Evolutionary conservation across 2,797 vertebrate species (phyloP), one percentile per base, ranked within the genome.

Genomic region (Hoplostethus mediterraneus): DNA sequence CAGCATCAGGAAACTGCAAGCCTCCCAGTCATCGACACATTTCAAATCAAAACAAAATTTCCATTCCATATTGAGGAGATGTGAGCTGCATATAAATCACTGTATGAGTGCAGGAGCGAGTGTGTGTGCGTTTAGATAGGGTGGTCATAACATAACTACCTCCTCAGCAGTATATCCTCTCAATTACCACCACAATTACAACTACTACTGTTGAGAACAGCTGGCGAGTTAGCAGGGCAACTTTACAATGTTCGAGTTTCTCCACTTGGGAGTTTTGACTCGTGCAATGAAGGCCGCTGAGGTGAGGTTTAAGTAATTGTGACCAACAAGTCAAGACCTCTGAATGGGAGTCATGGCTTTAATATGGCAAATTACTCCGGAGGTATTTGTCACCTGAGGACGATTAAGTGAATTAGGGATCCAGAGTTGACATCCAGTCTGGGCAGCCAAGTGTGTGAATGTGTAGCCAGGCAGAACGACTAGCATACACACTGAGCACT

Each of bases 301-400:
- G 79, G 73, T 89, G 82, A 81, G 72, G 70, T 62, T 88, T 76
- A 82, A 81, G 56, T 71, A 77, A 86, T 87, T 83, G 78, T 75
- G 68, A 80, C 72, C 78, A 80, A 80, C 65, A 82, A 79, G 57
- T 75, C 67, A 61, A 67, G 84, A 88, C 75, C 73, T 58, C 64
- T 76, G 69, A 78, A 63, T 47, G 17, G 17, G 53, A 90, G 78
- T 56, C 66, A n/a, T 59, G 63, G 67, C 77, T 86, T 89, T 86
- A 79, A 90, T 86, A 89, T 25, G 72, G 71, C 73, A 89, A 91
- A 89, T 92, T 90, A 90, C 83, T 74, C 67, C 70, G 48, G 71
- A 80, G 83, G 76, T 73, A 87, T 93, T 90, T 91, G 84, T 88
- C 89, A 92, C 84, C 85, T 90, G 86, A 88, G 75, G 84, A 83